Percentiles rank a stretch among this genome's conserved stretches.
phyloP scores from a whole-genome alignment of 2,113 vertebrate genomes.

The Aphelocoma coerulescens region DNA sequence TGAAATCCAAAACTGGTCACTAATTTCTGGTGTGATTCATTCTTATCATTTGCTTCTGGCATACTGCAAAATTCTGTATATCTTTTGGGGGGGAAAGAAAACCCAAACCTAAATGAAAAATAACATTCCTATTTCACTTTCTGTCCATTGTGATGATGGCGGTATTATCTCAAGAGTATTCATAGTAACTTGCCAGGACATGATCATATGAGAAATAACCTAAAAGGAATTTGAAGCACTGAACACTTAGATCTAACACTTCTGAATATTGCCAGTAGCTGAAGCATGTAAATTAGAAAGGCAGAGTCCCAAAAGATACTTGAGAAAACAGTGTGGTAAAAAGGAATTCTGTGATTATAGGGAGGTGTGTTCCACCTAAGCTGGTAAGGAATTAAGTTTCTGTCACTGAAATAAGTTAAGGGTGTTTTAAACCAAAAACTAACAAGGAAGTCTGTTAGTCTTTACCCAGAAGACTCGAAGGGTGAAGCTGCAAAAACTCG shows the following conservation, averaged over 20 bases:
- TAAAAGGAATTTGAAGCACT: not conserved
- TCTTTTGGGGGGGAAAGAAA: not conserved
- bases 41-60: not conserved
- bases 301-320: not conserved
- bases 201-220: not conserved
- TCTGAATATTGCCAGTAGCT: not conserved
- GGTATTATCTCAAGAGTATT: not conserved
- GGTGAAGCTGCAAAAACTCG: not conserved
- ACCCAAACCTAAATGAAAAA: not conserved
- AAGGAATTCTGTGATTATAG: not conserved
- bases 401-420: not conserved
- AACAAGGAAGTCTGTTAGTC: not conserved
- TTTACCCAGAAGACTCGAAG: not conserved
- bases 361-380: not conserved
- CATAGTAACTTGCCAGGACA: not conserved
- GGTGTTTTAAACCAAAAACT: not conserved
- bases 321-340: not conserved
- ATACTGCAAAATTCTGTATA: not conserved
- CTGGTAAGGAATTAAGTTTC: not conserved
- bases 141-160: not conserved
- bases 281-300: not conserved
- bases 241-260: not conserved
- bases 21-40: not conserved
- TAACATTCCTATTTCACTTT: not conserved
- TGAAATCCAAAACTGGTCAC: not conserved